A percentile compares a stretch with the other conserved stretches of the same genome.
phyloP scores from a whole-genome alignment of 1,140 invertebrate genomes.

The Lordiphosa mommai region DNA sequence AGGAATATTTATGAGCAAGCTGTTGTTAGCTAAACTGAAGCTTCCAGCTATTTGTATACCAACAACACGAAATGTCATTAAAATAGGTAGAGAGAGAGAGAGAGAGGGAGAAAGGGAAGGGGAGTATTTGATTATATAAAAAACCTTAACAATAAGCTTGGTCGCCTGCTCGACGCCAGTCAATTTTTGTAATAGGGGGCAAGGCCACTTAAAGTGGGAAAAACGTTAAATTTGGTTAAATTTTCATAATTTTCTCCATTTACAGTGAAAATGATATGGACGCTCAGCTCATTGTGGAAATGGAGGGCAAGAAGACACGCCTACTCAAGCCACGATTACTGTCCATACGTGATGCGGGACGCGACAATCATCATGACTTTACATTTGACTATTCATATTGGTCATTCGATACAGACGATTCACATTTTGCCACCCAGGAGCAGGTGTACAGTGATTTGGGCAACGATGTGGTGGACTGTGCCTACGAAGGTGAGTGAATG shows the following conservation, averaged over 20 bases:
- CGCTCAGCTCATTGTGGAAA: slow-evolving; percentile 90
- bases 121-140: slow-evolving; percentile 26
- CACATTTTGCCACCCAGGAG: slow-evolving; percentile 89
- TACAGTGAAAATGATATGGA: slow-evolving; percentile 90
- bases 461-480: slow-evolving; percentile 94
- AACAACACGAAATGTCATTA: slow-evolving; percentile 28
- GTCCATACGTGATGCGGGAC: slow-evolving; percentile 80
- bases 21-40: background rate
- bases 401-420: slow-evolving; percentile 87
- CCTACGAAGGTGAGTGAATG: slow-evolving; percentile 85
- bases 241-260: background rate
- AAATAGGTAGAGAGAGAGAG: background rate
- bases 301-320: slow-evolving; percentile 92
- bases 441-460: slow-evolving; percentile 93
- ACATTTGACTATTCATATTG: slow-evolving; percentile 97
- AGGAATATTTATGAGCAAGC: slow-evolving; percentile 38
- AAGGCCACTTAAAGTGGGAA: slow-evolving; percentile 1
- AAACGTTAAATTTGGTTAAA: slow-evolving; percentile 13
- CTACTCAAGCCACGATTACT: slow-evolving; percentile 87
- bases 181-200: background rate
- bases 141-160: slow-evolving; percentile 26
- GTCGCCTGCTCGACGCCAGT: background rate
- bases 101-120: background rate
- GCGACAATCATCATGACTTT: slow-evolving; percentile 91
- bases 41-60: slow-evolving; percentile 21